phyloP scores from a whole-genome alignment of 2,113 vertebrate genomes.

The Sarotherodon lohbergeri region DNA sequence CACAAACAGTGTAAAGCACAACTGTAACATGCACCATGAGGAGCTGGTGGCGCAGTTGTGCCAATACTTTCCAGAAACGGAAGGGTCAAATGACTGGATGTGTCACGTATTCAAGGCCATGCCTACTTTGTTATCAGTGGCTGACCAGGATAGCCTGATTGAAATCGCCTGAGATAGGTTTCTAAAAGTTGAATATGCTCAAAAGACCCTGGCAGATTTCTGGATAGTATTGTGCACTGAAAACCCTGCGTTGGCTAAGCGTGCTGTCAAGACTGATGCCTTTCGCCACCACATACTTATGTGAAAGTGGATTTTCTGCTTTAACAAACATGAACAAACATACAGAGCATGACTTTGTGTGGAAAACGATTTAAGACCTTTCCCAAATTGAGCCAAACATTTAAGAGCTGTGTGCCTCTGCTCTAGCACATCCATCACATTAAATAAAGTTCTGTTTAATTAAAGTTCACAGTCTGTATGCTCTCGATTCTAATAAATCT shows the following conservation, averaged over 20 bases:
- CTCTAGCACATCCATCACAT: background rate
- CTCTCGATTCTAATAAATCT: background rate
- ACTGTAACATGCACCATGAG: background rate
- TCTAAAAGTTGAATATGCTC: background rate
- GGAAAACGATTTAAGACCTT: rapidly evolving
- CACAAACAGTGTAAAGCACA: background rate
- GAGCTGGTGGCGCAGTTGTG: background rate
- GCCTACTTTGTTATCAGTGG: background rate
- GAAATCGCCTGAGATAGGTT: rapidly evolving
- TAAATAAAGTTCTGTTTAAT: background rate
- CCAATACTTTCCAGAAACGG: rapidly evolving
- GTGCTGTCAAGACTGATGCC: background rate
- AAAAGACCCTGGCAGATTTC: background rate
- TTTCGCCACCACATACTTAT: background rate
- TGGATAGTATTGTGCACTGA: background rate
- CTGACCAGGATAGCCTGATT: background rate
- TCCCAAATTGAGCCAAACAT: rapidly evolving
- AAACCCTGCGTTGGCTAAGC: rapidly evolving
- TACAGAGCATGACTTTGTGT: background rate
- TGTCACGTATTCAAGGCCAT: rapidly evolving
- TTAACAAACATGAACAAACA: background rate
- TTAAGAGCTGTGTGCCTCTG: background rate
- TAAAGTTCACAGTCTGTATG: background rate
- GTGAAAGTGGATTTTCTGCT: background rate
- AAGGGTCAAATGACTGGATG: background rate